Evolutionary conservation across 2,888 invertebrate species (phyloP), one percentile per base, ranked within the genome.

Genomic region (Lycocerus yunnanus): DNA sequence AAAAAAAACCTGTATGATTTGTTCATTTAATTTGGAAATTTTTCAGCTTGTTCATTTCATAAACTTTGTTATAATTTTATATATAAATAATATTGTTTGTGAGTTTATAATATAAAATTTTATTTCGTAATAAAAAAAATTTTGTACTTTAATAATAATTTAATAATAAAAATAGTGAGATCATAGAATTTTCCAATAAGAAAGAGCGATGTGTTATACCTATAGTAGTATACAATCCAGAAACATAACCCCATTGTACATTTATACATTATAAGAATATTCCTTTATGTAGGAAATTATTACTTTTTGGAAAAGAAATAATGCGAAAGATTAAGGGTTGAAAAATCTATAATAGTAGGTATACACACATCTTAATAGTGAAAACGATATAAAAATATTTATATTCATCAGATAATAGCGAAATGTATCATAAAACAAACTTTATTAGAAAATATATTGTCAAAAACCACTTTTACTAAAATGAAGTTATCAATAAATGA

Each of bases 401-500:
- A 43, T 43, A 43, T 43, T 43, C 43, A 18, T 63, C 18, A 18
- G 9, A 18, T 63, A 63, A 63, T 20, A n/a, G 20, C 15, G 60
- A 14, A 63, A 63, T 63, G n/a, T n/a, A 9, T 18, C 16, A 63
- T 20, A 20, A 63, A 18, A 63, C 61, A 63, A 20, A 63, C 61
- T 18, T 43, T 43, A 63, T 16, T 63, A 63, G 13, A 20, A 18
- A 18, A 63, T 63, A 15, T 16, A 63, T 63, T 66, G 70, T 71
- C 66, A 63, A 66, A 71, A 71, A 71, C 63, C 70, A 66, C 65
- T 66, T 66, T 27, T 27, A 43, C 66, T 58, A 15, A 27, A 43
- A 69, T 63, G 70, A 71, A 71, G 65, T 66, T 71, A 65, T 66
- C 70, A 66, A 71, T 71, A 71, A 66, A 15, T 14, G 70, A 14